Evolutionary conservation across 2,113 vertebrate genomes (phyloP).

Genomic region (Poecilia latipinna): DNA sequence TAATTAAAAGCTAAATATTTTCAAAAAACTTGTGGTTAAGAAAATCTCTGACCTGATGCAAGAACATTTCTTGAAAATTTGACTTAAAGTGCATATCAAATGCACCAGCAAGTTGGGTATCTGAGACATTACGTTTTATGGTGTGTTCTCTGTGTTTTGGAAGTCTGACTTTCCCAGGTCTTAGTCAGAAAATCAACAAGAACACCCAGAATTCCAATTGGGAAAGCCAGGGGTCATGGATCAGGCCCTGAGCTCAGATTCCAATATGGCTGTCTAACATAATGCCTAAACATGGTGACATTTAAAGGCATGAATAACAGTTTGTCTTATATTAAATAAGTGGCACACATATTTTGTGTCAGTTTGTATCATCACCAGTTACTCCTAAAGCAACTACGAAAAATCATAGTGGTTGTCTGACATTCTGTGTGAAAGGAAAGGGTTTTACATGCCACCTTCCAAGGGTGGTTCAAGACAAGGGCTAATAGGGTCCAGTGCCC

Average conservation of each 20-base stretch:
- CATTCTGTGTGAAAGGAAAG: no score
- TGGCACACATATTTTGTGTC: background rate
- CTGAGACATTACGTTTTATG: background rate
- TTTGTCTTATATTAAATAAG: background rate
- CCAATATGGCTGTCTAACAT: background rate
- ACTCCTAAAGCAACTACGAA: background rate
- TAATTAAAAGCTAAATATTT: background rate
- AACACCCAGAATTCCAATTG: background rate
- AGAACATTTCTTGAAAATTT: background rate
- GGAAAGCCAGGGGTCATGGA: background rate
- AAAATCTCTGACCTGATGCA: background rate
- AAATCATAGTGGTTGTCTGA: background rate
- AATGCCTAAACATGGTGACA: background rate
- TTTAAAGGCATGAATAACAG: background rate
- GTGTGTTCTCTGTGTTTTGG: background rate
- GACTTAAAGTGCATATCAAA: no score
- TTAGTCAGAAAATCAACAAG: background rate
- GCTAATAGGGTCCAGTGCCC: no score
- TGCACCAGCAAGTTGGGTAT: no score
- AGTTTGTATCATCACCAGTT: background rate
- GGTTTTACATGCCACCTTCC: background rate
- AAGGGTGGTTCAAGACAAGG: no score
- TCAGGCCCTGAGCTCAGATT: background rate
- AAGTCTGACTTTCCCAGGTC: background rate
- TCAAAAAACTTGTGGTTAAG: background rate